Percentiles rank a stretch among this genome's conserved stretches.
These are phyloP conservation scores for Phlogophora meticulosa DNA, from an alignment of 2,888 invertebrate genomes.

Conservation along the genomic window DNA sequence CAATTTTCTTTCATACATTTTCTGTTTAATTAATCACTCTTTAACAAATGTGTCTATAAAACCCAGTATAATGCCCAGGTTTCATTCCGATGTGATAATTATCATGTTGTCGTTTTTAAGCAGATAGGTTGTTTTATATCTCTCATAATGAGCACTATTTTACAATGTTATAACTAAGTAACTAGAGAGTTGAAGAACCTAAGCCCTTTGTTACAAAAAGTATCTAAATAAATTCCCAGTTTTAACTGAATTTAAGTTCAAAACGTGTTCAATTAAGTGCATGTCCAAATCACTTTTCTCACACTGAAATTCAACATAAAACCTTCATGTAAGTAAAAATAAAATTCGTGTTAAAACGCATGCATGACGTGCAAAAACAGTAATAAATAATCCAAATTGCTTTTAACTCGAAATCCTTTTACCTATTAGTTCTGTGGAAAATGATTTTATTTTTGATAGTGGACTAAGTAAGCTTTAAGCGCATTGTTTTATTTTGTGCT, in stretches of 20 bases:
- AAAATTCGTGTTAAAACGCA: slow-evolving; percentile 6
- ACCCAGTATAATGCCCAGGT: neutral
- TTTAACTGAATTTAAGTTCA: neutral
- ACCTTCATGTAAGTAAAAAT: neutral
- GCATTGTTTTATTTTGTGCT: slow-evolving; percentile 42
- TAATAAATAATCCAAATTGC: slow-evolving; percentile 54
- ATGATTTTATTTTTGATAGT: slow-evolving; percentile 34
- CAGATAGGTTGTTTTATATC: neutral
- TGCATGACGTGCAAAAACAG: slow-evolving; percentile 22
- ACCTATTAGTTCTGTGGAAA: slow-evolving; percentile 29
- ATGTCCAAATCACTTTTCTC: neutral
- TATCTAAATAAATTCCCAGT: too few relatives aligned
- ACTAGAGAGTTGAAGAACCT: neutral
- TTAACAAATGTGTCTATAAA: too few relatives aligned
- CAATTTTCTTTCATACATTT: too few relatives aligned
- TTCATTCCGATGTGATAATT: neutral
- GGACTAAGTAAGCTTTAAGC: slow-evolving; percentile 25
- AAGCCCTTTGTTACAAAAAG: neutral
- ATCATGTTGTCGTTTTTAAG: neutral
- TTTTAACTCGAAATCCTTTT: slow-evolving; percentile 45
- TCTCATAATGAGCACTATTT: neutral
- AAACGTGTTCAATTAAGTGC: neutral
- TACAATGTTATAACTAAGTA: neutral
- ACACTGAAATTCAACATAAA: neutral
- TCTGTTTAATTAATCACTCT: too few relatives aligned